Percentiles rank a stretch among this genome's conserved stretches.
These are phyloP conservation scores for Leptinotarsa tumamoca DNA, from an alignment of 2,888 invertebrate genomes.

Conservation along the genomic window DNA sequence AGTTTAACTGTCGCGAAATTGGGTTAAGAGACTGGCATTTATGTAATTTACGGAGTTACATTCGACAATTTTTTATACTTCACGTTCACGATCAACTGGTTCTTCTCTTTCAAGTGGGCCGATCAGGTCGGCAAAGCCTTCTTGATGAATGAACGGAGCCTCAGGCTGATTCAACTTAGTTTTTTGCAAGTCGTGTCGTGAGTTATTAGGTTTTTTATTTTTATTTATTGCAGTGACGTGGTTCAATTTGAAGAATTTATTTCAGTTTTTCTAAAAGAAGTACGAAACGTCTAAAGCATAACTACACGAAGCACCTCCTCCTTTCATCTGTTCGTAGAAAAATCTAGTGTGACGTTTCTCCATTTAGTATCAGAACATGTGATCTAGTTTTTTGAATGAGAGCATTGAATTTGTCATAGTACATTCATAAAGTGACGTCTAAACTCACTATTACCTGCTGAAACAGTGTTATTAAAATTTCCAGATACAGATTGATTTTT, in stretches of 20 bases:
- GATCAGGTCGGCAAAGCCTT: conserved; percentile 3
- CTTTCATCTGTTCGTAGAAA: no score
- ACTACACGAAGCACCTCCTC: no score
- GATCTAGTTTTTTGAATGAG: no score
- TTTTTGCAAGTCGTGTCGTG: not conserved
- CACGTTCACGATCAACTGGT: conserved; percentile 16
- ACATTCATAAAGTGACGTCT: no score
- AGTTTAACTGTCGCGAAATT: conserved; percentile 18
- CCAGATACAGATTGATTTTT: no score
- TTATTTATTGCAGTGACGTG: not conserved
- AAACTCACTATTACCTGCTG: no score
- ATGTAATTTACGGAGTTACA: conserved; percentile 21
- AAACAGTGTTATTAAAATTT: no score
- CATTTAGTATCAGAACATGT: no score
- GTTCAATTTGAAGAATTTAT: not conserved
- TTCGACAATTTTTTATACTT: conserved; percentile 4
- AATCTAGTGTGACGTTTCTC: no score
- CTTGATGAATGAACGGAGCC: conserved; percentile 8
- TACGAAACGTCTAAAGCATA: no score
- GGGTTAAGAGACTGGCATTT: conserved; percentile 20
- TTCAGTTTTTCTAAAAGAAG: no score
- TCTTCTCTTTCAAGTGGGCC: conserved; percentile 20
- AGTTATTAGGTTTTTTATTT: not conserved
- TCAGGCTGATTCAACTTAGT: conserved; percentile 6
- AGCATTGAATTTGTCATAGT: no score